Evolutionary conservation across 2,113 vertebrate species (phyloP), one percentile per base, ranked within the genome.

Genomic region (Gasterosteus aculeatus): DNA sequence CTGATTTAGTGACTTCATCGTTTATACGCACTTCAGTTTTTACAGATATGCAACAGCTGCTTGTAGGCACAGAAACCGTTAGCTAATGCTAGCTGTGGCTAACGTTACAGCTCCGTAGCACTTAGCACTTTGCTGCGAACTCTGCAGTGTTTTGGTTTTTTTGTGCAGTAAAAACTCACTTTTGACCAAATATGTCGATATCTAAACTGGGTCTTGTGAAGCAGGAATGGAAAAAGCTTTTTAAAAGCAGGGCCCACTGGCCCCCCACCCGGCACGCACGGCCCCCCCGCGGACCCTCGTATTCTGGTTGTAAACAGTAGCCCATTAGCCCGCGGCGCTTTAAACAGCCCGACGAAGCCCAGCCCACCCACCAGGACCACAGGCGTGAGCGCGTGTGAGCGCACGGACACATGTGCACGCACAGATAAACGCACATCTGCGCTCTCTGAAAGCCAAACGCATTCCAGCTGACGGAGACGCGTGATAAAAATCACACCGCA

Each of bases 301-400:
- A 63, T 68, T 69, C 8, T 54, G 41, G 69, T 80, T 56, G 77
- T 88, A 77, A 86, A 87, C 85, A 84, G 88, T 75, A 88, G 76
- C 82, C 85, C 69, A 39, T 86, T 70, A 80, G 66, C 75, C 72
- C 70, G 57, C 35, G 59, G 60, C 53, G 62, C 69, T 87, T 81
- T 82, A 74, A 84, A 84, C 77, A 68, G 81, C 44, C 80, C 73
- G 87, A 77, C 90, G 85, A 84, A 87, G 54, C 63, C 38, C 19
- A 46, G 90, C 69, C 92, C 91, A 92, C 93, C 89, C 88, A 93
- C 83, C 71, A 47, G 14, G 75, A 51, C 76, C 58, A 10, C 67
- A 39, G 61, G 58, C 35, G 69, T 64, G 61, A 49, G 66, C 42
- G 3, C 38, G 70, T 74, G 67, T 42, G 58, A 47, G 71, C 1